Base-by-base conservation (phyloP, 2,113 vertebrate species). In the Collichthys lucidus region DNA sequence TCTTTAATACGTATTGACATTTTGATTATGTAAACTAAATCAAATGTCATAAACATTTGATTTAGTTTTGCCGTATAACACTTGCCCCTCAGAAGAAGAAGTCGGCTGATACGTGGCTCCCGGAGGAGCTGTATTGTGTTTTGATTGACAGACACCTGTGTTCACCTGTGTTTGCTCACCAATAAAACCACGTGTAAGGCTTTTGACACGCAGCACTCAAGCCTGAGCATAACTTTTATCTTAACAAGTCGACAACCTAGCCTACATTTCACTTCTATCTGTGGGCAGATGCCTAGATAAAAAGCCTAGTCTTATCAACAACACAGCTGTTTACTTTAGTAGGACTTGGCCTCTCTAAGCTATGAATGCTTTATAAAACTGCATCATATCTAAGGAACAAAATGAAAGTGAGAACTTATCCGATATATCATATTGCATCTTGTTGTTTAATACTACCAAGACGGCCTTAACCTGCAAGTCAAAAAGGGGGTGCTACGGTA, bases 21-120 rank as follows among this genome's bases (percentile, higher is more conserved):
- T 88, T 84, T 65, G 19, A 90, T 87, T 80, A 74, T 64, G 61
- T 69, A 75, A 47, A 85, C 67, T 71, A 88, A 90, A 91, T 87
- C 75, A 88, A 92, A 89, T 83, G 78, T 71, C 83, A 84, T 26
- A 50, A n/a, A 80, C 67, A 87, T n/a, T n/a, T n/a, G n/a, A n/a
- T n/a, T n/a, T n/a, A 65, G 68, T 52, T 72, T 73, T 9, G 42
- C 35, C 22, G 16, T 29, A 47, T 29, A 50, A 85, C 82, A 85
- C 75, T 75, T 71, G 42, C 67, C 63, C 68, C 74, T 14, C 12
- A 53, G 31, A 35, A 8, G 35, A 44, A 17, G 67, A 78, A 68
- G 47, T 53, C 10, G 35, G 53, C 81, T 65, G n/a, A 46, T 50
- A 72, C 16, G 0, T 16, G 24, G 22, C 24, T 84, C 82, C 65